Evolutionary conservation across 2,797 vertebrate genomes (phyloP).

Genomic region (Arnoldichthys spilopterus): DNA sequence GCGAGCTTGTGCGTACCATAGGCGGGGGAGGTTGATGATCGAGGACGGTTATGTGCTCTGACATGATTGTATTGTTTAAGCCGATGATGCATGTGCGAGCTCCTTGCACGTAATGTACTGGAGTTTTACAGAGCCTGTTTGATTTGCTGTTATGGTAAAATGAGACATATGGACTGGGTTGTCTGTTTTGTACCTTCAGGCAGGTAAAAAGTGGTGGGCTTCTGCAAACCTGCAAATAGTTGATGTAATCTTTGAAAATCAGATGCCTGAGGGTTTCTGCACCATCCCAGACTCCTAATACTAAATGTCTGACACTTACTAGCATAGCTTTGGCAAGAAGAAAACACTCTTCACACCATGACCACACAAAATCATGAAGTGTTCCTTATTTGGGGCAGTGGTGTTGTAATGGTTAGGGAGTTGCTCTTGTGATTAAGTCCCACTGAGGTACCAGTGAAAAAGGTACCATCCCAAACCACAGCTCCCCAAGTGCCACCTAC

Average conservation of each 20-base stretch:
- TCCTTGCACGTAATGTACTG: constrained; percentile 15
- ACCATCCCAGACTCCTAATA: not conserved
- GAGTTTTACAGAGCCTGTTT: constrained; percentile 31
- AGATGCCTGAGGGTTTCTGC: no score
- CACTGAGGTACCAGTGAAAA: no score
- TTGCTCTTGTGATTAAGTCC: no score
- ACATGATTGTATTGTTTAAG: constrained; percentile 50
- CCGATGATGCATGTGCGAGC: constrained; percentile 31
- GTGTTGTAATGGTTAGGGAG: no score
- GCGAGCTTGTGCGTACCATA: constrained; percentile 30
- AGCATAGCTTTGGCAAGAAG: not conserved
- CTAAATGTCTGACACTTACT: constrained; percentile 2
- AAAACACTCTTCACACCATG: not conserved
- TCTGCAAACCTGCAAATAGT: not conserved
- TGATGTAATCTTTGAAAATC: not conserved
- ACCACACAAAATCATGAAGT: no score
- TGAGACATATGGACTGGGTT: constrained; percentile 11
- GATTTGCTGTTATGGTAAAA: constrained; percentile 27
- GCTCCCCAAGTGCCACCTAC: no score
- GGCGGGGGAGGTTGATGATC: constrained; percentile 39
- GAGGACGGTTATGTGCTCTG: constrained; percentile 36
- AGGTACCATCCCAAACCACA: no score
- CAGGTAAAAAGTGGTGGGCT: constrained; percentile 8
- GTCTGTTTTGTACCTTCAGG: not conserved
- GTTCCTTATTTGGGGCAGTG: no score